phyloP scores from a whole-genome alignment of 2,888 invertebrate genomes.

The Therioaphis trifolii region DNA sequence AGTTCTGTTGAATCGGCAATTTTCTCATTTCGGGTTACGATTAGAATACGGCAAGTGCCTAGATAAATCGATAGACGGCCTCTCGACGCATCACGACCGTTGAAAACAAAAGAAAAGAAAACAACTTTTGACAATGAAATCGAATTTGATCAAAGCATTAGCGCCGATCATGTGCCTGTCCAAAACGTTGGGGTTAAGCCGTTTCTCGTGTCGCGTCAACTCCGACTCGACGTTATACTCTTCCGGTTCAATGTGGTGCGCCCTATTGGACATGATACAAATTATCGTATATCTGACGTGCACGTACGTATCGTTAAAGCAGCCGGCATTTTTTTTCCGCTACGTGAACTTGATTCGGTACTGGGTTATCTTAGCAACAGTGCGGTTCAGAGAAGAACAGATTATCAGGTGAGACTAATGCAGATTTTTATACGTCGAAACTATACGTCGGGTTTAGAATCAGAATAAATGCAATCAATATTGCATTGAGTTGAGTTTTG shows the following conservation, averaged over 20 bases:
- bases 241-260: background rate
- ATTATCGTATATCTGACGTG: background rate
- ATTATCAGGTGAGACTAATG: background rate
- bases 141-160: background rate
- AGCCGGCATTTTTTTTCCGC: background rate
- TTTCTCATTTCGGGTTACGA: no score
- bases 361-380: background rate
- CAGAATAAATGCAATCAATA: no score
- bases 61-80: no score
- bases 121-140: background rate
- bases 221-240: background rate
- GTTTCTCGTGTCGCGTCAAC: background rate
- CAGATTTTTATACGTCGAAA: no score
- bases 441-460: no score
- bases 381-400: background rate
- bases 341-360: background rate
- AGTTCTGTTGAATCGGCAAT: no score
- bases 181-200: background rate
- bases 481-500: no score
- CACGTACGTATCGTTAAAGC: background rate
- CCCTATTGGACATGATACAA: background rate
- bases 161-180: background rate
- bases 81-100: no score
- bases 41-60: no score
- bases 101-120: no score